A percentile compares a stretch with the other conserved stretches of the same genome.
Conservation (phyloP, 1,140 invertebrate species). For the Ridgeia piscesae region DNA sequence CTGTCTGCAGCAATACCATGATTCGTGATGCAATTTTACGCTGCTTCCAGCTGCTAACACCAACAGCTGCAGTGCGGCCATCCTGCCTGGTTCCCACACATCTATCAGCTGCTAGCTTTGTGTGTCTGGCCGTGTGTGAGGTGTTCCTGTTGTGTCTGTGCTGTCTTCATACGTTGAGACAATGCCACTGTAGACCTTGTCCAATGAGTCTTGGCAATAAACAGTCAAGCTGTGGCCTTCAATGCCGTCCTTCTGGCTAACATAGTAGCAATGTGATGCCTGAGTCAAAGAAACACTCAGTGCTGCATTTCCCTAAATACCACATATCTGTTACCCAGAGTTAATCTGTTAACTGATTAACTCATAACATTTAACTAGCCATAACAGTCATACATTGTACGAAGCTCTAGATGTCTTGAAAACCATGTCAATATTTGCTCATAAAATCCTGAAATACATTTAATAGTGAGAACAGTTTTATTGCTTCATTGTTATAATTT, state of each 20-base stretch:
- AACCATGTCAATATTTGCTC: no score
- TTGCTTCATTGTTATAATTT: no score
- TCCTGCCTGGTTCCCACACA: neutral
- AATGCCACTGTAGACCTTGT: neutral
- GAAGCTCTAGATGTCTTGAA: no score
- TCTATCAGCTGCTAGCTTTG: neutral
- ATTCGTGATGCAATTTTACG: neutral
- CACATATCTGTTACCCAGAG: neutral
- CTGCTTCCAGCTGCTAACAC: neutral
- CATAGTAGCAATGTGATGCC: neutral
- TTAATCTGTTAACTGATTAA: neutral
- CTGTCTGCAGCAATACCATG: neutral
- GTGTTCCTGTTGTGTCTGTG: neutral
- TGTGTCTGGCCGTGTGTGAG: neutral
- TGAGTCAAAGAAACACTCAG: neutral
- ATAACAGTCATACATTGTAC: no score
- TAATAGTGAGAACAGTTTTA: no score
- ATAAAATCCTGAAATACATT: no score
- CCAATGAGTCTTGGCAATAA: neutral
- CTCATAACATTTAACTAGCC: neutral
- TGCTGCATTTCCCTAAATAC: neutral
- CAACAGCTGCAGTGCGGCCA: neutral
- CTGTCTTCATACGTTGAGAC: no score
- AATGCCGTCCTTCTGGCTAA: neutral
- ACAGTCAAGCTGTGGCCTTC: neutral